Conservation (phyloP, 2,797 vertebrate species). For the Helostoma temminkii region DNA sequence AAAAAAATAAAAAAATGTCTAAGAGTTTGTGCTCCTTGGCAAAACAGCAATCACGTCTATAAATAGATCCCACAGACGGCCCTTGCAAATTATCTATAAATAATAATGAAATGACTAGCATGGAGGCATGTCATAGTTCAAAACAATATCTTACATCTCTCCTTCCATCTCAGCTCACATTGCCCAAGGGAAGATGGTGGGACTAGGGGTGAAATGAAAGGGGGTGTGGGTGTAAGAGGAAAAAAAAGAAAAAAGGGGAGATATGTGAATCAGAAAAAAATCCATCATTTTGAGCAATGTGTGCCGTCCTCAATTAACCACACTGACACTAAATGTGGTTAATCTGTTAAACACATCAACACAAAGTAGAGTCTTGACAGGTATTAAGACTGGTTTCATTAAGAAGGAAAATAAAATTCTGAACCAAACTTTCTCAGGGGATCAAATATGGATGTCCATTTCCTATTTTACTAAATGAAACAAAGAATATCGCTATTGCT, state of each 20-base stretch:
- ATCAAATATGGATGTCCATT: slow-evolving; percentile 33
- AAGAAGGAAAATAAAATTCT: slow-evolving; percentile 38
- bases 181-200: slow-evolving; percentile 59
- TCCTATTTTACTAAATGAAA: slow-evolving; percentile 20
- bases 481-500: not conserved
- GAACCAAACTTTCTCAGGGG: slow-evolving; percentile 51
- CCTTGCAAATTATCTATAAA: slow-evolving; percentile 81
- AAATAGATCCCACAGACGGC: slow-evolving; percentile 74
- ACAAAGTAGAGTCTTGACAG: slow-evolving; percentile 47
- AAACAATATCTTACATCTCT: slow-evolving; percentile 80
- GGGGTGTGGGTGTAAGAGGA: slow-evolving; percentile 25
- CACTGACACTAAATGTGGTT: slow-evolving; percentile 41
- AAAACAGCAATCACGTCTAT: slow-evolving; percentile 74
- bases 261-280: slow-evolving; percentile 39
- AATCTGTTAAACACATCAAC: slow-evolving; percentile 52
- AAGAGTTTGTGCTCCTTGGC: slow-evolving; percentile 59
- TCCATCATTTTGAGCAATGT: slow-evolving; percentile 55
- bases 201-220: slow-evolving; percentile 33
- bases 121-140: slow-evolving; percentile 76
- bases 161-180: slow-evolving; percentile 56
- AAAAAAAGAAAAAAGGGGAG: slow-evolving; percentile 21
- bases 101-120: slow-evolving; percentile 79
- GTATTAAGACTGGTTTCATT: slow-evolving; percentile 48
- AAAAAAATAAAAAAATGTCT: slow-evolving; percentile 30
- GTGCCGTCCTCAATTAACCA: slow-evolving; percentile 31